Evolutionary conservation across 2,797 vertebrate species (phyloP), one percentile per base, ranked within the genome.

Genomic region (Aeoliscus strigatus): DNA sequence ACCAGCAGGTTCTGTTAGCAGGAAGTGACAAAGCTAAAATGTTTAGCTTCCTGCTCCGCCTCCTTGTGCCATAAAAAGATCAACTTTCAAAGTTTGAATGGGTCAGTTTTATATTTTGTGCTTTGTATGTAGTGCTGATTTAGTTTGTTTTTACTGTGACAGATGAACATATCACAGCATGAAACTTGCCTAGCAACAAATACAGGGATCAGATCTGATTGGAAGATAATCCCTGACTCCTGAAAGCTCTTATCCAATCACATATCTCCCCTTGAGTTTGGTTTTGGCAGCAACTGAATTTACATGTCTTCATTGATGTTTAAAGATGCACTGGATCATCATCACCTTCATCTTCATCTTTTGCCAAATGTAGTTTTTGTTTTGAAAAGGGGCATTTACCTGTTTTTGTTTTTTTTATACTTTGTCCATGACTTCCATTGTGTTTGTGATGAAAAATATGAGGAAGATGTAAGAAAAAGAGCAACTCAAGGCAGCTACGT

Each of bases 401-500:
- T 60, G 32, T 54, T 58, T 66, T 73, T 63, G 47, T 71, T 66
- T 36, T 67, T 82, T 75, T 66, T 48, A 51, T 77, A 66, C 66
- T 80, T 84, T 77, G 64, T 82, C 66, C 65, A 60, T 60, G 61
- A 77, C 51, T 84, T 85, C 73, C 61, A 50, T 77, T 75, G 77
- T 80, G 67, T 85, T 73, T 73, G 72, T 81, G 70, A n/a, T n/a
- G n/a, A n/a, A 66, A 47, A 67, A 78, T 81, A 71, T 51, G 60
- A 79, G 75, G 76, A 79, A 77, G 76, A 51, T 59, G 64, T 75
- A 59, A 79, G 46, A 72, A 77, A 85, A 81, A 80, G 68, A 79
- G 55, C 75, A 81, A 83, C 83, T 86, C 78, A 63, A 87, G 89
- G 89, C 89, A 90, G 89, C 89, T 90, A 90, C 80, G 77, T 81